phyloP scores from a whole-genome alignment of 2,113 vertebrate species.

The Chiloscyllium plagiosum region DNA sequence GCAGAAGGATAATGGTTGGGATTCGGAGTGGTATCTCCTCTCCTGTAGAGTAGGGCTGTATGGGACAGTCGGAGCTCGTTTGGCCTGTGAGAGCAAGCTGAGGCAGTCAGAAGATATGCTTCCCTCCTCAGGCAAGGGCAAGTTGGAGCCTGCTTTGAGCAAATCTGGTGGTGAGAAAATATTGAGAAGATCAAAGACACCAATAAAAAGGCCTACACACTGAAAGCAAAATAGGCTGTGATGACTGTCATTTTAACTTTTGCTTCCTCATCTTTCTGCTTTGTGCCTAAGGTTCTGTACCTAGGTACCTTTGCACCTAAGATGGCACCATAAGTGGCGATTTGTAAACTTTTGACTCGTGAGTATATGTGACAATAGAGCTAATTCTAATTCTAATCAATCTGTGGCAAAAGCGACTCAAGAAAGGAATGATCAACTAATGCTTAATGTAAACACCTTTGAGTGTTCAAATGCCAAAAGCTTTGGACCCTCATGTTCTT shows the following conservation, averaged over 20 bases:
- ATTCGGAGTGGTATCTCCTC: background rate
- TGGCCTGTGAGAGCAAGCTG: background rate
- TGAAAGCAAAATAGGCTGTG: too few species aligned
- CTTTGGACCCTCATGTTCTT: background rate
- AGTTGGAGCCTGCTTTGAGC: background rate
- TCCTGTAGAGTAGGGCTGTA: background rate
- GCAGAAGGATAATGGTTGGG: background rate
- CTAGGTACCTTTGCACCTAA: too few species aligned
- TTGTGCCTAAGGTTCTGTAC: too few species aligned
- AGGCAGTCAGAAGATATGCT: too few species aligned
- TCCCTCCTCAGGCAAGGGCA: background rate
- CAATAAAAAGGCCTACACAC: too few species aligned
- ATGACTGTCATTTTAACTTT: too few species aligned
- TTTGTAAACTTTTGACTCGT: too few species aligned
- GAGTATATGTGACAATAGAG: too few species aligned
- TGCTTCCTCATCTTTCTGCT: too few species aligned
- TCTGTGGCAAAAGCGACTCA: background rate
- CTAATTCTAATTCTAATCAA: background rate
- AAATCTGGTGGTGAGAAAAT: background rate
- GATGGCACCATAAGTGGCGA: too few species aligned
- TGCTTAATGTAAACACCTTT: background rate
- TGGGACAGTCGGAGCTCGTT: background rate
- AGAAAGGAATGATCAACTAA: background rate
- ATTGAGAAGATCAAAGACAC: background rate
- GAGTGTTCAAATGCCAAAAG: background rate